These are phyloP conservation scores for Ophion obscuratus DNA, from an alignment of 2,888 invertebrate genomes.

Conservation along the genomic window DNA sequence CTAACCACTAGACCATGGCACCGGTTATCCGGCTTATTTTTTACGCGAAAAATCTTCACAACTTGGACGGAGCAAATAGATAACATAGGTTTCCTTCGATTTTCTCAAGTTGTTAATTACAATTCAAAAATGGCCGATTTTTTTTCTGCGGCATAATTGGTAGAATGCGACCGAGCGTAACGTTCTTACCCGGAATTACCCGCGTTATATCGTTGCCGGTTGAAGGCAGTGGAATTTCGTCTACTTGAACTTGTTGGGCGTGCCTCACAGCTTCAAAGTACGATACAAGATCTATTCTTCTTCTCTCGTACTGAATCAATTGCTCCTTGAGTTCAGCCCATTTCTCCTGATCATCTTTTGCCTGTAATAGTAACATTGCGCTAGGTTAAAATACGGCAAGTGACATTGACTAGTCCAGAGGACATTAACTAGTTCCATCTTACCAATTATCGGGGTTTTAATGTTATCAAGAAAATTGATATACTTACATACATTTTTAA, in stretches of 20 bases:
- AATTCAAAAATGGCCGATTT: too few species aligned
- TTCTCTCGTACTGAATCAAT: slow-evolving; percentile 96
- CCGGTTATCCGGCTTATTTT: not conserved
- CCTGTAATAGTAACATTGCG: slow-evolving; percentile 85
- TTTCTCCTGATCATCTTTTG: slow-evolving; percentile 98
- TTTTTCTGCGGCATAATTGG: too few species aligned
- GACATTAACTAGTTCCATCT: slow-evolving; percentile 4
- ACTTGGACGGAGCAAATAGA: not conserved
- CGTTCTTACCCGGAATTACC: slow-evolving; percentile 77
- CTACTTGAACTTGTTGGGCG: slow-evolving; percentile 97
- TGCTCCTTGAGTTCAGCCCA: slow-evolving; percentile 96
- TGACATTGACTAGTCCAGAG: not conserved
- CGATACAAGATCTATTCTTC: slow-evolving; percentile 93
- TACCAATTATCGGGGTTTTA: slow-evolving; percentile 21
- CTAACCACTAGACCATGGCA: too few species aligned
- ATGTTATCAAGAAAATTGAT: not conserved
- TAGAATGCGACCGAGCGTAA: not conserved
- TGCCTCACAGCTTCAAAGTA: slow-evolving; percentile 98
- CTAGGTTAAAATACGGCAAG: not conserved
- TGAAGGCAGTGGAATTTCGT: slow-evolving; percentile 97
- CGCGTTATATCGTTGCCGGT: slow-evolving; percentile 78
- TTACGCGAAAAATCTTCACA: not conserved
- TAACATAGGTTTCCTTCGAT: not conserved
- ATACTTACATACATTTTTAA: slow-evolving; percentile 97
- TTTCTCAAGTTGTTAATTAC: not conserved